Evolutionary conservation across 2,888 invertebrate species (phyloP), one percentile per base, ranked within the genome.

Genomic region (Rhagonycha fulva): DNA sequence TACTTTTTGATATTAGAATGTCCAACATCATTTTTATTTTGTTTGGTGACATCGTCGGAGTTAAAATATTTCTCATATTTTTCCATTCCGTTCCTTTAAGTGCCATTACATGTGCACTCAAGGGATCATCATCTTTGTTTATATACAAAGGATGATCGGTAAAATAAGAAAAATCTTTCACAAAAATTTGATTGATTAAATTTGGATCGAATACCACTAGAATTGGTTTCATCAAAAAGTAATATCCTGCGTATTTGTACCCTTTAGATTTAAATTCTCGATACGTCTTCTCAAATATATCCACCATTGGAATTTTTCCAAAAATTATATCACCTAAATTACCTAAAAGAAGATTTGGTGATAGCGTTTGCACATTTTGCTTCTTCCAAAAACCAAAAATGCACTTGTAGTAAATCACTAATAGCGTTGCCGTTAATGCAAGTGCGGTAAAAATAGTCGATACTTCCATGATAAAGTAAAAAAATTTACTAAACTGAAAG

Each of bases 31-130:
- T 85, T 80, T 87, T 89, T 78, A 91, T 84, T 81, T 90, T 90
- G n/a, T 88, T 89, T 2, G 88, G 86, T 2, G 90, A 88, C 79
- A 90, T 87, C 0, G 89, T 88, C 0, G 90, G 90, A 0, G 89
- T 88, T 28, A 90, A 84, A 74, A 89, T 89, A 0, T 87, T 82
- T 14, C 91, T 85, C 10, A 90, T 81, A 61, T 86, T 86, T 78
- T 87, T 89, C 91, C 90, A 91, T 3, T 87, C 86, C 0, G 86
- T 85, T 60, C 89, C 89, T 26, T 85, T 86, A 28, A 89, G 75
- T 4, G 86, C 86, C 68, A 89, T 79, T 10, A 88, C 75, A 62
- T 84, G 84, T 82, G 84, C 85, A 1, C 84, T 85, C 24, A 87
- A 82, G 11, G 87, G 87, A 74, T 87, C 87, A 67, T 83, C 85